Evolutionary conservation across 2,888 invertebrate genomes (phyloP), one percentile per base, ranked within the genome.

Genomic region (Mythimna vitellina): DNA sequence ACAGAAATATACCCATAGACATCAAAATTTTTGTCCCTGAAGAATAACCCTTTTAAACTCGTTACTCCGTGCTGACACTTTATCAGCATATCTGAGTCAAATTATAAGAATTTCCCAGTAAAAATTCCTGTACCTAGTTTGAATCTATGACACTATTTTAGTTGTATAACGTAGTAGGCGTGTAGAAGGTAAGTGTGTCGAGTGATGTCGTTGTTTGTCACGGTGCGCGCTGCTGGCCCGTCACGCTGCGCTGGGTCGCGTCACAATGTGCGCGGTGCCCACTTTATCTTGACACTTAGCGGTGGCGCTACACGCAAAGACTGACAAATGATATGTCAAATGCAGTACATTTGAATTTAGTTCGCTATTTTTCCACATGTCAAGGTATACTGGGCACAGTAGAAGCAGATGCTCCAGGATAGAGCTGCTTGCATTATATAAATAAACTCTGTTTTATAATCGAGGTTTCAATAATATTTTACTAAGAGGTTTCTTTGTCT

Each of bases 161-260:
- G 29, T 78, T 70, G 49, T 69, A 57, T 38, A 58, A 64, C 61
- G 7, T 51, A 35, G 42, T 75, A 60, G 38, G 60, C 29, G 58
- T 58, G 49, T 66, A 70, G 73, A 62, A 76, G 76, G 80, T 79
- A 84, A 84, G 84, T 86, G 83, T 81, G 84, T 78, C 83, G 81
- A 82, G 76, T 83, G 88, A 80, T 86, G 87, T 86, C 76, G 89
- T 89, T 88, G 89, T 89, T 86, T 82, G 90, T 89, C 90, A 90
- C 89, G 90, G 86, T 89, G 75, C 54, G 89, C 89, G 90, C 86
- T 88, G 74, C 53, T 77, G 70, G 57, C n/a, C 76, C 86, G 93
- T 93, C 93, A 93, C 91, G 93, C 92, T 92, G 91, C 91, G 84
- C 86, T 85, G 89, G 78, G 87, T 68, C 85, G 86, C 88, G 88